A percentile compares a stretch with the other conserved stretches of the same genome.
phyloP scores from a whole-genome alignment of 2,888 invertebrate genomes.

The Mycogona germanica region DNA sequence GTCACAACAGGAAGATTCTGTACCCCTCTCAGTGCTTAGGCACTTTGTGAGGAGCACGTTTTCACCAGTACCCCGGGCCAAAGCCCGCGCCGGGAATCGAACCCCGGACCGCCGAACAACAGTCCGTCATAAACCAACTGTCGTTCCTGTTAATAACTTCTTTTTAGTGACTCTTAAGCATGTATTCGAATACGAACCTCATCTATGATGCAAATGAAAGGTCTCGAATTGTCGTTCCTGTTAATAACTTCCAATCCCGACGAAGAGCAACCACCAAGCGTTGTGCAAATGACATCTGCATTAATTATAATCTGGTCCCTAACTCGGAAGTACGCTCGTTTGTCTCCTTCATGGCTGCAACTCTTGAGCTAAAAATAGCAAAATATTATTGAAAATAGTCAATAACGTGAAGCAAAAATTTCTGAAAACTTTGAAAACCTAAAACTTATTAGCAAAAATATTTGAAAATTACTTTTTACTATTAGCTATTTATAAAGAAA shows the following conservation, averaged over 20 bases:
- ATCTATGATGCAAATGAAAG: conserved; percentile 27
- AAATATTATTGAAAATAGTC: not conserved
- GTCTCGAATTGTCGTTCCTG: not conserved
- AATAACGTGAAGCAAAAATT: not conserved
- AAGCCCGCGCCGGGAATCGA: no score
- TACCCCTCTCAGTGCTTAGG: no score
- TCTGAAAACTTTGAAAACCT: not conserved
- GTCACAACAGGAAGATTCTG: no score
- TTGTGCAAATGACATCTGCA: conserved; percentile 58
- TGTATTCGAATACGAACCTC: conserved; percentile 29
- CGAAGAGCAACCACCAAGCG: conserved; percentile 44
- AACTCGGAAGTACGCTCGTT: not conserved
- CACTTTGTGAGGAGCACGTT: no score
- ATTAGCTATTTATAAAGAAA: no score
- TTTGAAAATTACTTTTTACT: not conserved
- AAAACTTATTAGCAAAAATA: not conserved
- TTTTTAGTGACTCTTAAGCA: no score
- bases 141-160: no score
- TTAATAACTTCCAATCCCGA: conserved; percentile 18
- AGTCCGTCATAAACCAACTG: no score
- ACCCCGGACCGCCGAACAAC: no score
- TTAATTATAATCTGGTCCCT: conserved; percentile 26
- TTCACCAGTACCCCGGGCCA: no score
- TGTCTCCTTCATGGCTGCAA: no score
- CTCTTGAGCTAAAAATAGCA: not conserved